Base-by-base conservation (phyloP, 2,888 invertebrate genomes). In the Eilema sororculum region DNA sequence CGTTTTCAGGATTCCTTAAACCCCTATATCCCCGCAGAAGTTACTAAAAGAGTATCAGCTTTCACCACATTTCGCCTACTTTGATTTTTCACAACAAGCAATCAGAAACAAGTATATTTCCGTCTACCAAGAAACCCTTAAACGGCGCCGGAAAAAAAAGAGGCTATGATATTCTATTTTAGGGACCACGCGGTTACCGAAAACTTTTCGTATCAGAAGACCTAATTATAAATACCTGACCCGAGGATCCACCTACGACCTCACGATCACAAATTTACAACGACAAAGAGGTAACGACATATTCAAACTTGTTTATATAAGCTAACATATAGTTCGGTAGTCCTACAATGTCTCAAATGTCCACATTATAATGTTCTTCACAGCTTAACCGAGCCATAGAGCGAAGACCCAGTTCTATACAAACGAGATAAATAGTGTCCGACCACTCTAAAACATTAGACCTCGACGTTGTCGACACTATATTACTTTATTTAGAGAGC, bases 351-450 rank as follows among this genome's bases (percentile, higher is more conserved):
- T n/a, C n/a, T n/a, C n/a, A n/a, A n/a, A 25, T 33, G 62, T 20
- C 24, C 41, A 59, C 68, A 67, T n/a, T 30, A 67, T 65, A 73
- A 46, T 72, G 65, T 75, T 57, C 69, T 78, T 67, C 57, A 20
- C n/a, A 61, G 58, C n/a, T 67, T 66, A 67, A 68, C 62, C 65
- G 33, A 64, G 67, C 56, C 52, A 58, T 30, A 68, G 67, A 75
- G 76, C 71, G 71, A 75, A 80, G 68, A 73, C 76, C 76, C 71
- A 73, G 71, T 78, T 71, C 71, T 65, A 68, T 46, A 75, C 67
- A 75, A 71, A 68, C 62, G 71, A 71, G 63, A 69, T 80, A 69
- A 75, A 73, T 80, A 65, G 78, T 78, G 37, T 30, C 56, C 56
- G 8, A 67, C 61, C 28, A 46, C 59, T 67, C 46, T 60, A 30